Percentiles rank a stretch among this genome's conserved stretches.
These are phyloP conservation scores for Andricus curvator DNA, from an alignment of 2,888 invertebrate species.

Conservation along the genomic window DNA sequence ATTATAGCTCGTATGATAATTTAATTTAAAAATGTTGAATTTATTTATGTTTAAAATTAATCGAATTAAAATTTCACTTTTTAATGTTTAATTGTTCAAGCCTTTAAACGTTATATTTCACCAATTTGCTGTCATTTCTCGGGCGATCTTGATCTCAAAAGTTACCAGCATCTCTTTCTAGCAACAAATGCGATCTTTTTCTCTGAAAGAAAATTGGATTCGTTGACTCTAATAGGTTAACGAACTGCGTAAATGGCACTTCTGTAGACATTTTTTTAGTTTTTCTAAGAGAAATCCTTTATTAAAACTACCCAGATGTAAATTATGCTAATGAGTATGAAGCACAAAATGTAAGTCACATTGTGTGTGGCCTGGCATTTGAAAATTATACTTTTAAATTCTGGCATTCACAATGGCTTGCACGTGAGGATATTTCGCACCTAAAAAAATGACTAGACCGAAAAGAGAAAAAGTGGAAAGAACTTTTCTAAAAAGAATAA, in stretches of 20 bases:
- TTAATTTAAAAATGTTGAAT: no score
- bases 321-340: slow-evolving; percentile 1
- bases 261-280: not conserved
- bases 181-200: not conserved
- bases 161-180: not conserved
- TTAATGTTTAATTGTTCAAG: no score
- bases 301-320: slow-evolving; percentile 1
- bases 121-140: no score
- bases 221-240: not conserved
- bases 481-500: not conserved
- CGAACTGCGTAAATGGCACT: not conserved
- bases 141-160: no score
- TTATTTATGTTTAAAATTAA: no score
- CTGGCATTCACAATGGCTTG: not conserved
- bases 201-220: not conserved
- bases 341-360: slow-evolving; percentile 9
- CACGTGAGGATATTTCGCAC: not conserved
- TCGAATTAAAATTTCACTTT: no score
- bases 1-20: no score
- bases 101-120: no score
- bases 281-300: not conserved
- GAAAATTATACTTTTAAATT: slow-evolving; percentile 15
- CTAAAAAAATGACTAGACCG: not conserved
- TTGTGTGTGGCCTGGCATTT: not conserved
- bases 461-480: not conserved